These are phyloP conservation scores for Parnassius mnemosyne DNA, from an alignment of 2,888 invertebrate species.

Conservation along the genomic window DNA sequence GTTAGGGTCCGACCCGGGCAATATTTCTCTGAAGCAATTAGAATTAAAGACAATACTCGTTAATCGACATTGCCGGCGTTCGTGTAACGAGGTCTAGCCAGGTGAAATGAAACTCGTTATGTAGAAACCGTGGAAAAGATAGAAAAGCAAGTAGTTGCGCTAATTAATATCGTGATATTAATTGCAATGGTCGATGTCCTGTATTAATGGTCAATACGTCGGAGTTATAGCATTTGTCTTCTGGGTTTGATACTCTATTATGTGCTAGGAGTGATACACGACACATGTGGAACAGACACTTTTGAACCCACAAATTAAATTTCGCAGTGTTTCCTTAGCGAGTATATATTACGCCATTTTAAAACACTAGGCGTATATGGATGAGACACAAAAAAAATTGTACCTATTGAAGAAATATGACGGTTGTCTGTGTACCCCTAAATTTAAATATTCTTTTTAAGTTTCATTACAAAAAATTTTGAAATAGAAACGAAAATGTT, in stretches of 20 bases:
- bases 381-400: no score
- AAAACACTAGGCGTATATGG: no score
- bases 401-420: no score
- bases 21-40: slow-evolving; percentile 16
- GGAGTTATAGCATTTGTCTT: not conserved
- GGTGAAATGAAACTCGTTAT: slow-evolving; percentile 11
- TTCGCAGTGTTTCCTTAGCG: no score
- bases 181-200: not conserved
- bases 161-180: slow-evolving; percentile 13
- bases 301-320: no score
- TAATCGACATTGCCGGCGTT: slow-evolving; percentile 5
- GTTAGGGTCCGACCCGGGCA: not conserved
- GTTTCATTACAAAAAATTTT: no score
- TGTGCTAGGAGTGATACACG: no score
- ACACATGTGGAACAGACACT: no score
- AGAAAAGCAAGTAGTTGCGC: slow-evolving; percentile 13
- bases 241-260: not conserved
- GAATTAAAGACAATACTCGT: slow-evolving; percentile 15
- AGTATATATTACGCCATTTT: no score
- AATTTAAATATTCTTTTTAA: no score
- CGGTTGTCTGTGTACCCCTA: no score
- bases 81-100: not conserved
- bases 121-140: slow-evolving; percentile 5
- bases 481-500: no score
- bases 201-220: not conserved